phyloP scores from a whole-genome alignment of 1,140 invertebrate species.

The Neuroterus valhalla region DNA sequence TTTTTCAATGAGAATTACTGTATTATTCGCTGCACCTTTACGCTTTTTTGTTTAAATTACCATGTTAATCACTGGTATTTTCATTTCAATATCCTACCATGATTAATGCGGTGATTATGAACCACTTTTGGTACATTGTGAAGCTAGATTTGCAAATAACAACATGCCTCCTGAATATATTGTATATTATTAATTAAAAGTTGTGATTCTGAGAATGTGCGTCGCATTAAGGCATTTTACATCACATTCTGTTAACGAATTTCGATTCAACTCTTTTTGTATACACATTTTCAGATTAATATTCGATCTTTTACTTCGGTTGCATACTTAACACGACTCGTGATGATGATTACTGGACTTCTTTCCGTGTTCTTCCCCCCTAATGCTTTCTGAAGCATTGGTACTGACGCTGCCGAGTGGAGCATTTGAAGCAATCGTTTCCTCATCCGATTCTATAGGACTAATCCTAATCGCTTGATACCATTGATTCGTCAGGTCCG shows the following conservation, averaged over 20 bases:
- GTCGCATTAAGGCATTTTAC: constrained; percentile 12
- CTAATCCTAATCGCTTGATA: constrained; percentile 94
- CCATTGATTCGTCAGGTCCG: constrained; percentile 96
- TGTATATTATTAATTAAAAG: not conserved
- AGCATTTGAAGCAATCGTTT: constrained; percentile 70
- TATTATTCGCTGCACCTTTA: no score
- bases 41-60: no score
- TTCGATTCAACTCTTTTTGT: not conserved
- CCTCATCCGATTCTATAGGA: constrained; percentile 82
- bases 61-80: no score
- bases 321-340: constrained; percentile 19
- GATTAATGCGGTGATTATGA: no score
- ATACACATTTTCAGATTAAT: not conserved
- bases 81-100: no score
- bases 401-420: constrained; percentile 51
- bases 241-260: not conserved
- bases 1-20: no score
- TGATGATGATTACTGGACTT: not conserved
- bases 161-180: no score
- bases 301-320: not conserved
- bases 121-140: no score
- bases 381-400: not conserved
- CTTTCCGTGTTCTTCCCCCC: not conserved
- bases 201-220: not conserved
- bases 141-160: no score